A percentile compares a stretch with the other conserved stretches of the same genome.
phyloP scores from a whole-genome alignment of 2,113 vertebrate genomes.

The Equus quagga region DNA sequence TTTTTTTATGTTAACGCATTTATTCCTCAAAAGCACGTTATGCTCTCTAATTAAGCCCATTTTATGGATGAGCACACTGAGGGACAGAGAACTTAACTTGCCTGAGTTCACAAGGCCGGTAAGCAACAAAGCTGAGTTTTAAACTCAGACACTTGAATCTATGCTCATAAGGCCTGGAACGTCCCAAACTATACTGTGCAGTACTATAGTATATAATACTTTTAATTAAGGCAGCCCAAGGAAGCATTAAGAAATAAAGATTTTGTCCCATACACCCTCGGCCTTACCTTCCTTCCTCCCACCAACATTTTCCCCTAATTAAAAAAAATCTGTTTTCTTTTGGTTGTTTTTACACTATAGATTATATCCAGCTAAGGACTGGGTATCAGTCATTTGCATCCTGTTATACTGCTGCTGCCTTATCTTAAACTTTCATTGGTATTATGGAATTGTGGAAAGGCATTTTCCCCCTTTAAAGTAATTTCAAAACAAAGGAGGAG shows the following conservation, averaged over 20 bases:
- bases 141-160: neutral
- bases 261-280: neutral
- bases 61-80: neutral
- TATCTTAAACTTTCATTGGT: neutral
- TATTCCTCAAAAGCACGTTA: neutral
- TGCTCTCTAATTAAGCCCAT: neutral
- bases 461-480: neutral
- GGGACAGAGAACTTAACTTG: neutral
- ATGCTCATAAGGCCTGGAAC: neutral
- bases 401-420: neutral
- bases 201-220: neutral
- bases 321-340: neutral
- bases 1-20: neutral
- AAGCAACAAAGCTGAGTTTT: neutral
- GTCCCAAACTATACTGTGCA: neutral
- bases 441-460: neutral
- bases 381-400: neutral
- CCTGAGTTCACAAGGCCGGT: neutral
- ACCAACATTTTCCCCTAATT: neutral
- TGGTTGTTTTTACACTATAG: neutral
- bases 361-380: neutral
- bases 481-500: neutral
- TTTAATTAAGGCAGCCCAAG: neutral
- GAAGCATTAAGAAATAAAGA: neutral
- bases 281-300: neutral